Base-by-base conservation (phyloP, 2,797 vertebrate species). In the Smutsia gigantea region DNA sequence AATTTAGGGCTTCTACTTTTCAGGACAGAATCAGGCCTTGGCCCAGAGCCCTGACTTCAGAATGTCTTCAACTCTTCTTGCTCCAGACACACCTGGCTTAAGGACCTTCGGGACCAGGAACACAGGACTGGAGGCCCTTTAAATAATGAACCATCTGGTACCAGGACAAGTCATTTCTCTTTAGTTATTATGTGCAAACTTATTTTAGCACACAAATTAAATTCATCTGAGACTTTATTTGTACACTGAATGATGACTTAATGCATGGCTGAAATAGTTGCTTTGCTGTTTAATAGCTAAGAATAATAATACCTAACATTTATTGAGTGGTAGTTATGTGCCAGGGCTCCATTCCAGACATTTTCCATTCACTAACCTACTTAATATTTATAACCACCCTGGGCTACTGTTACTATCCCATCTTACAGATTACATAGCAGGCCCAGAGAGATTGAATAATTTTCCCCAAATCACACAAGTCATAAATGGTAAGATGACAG, bases 181-280 rank as follows among this genome's bases (percentile, higher is more conserved):
- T 63, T 90, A 78, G 81, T 96, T 90, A 92, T 86, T 94, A 75
- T 79, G 64, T 46, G 34, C 15, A 87, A 75, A 82, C 92, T 81
- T 88, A 90, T 75, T 92, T 79, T 72, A 90, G 46, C 59, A 74
- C 61, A 83, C 61, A 95, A 87, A 93, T 90, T 82, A 87, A 85
- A 87, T 37, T 55, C 51, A 95, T 85, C 84, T 94, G 84, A 83
- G 71, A 84, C 61, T 93, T 92, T 68, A 79, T 87, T 31, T 92
- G 21, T 21, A 86, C 55, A 63, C 84, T 51, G 53, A 88, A 87
- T 72, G 34, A 92, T 64, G 81, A 92, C 53, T 87, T n/a, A 34
- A 37, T 75, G 49, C 39, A 72, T 31, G 29, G 10, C 51, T 74
- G 51, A 90, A 92, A 92, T 31, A 78, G 34, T 82, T 77, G 55